These are phyloP conservation scores for Agonopterix alstromeriana DNA, from an alignment of 2,888 invertebrate species.

Conservation along the genomic window DNA sequence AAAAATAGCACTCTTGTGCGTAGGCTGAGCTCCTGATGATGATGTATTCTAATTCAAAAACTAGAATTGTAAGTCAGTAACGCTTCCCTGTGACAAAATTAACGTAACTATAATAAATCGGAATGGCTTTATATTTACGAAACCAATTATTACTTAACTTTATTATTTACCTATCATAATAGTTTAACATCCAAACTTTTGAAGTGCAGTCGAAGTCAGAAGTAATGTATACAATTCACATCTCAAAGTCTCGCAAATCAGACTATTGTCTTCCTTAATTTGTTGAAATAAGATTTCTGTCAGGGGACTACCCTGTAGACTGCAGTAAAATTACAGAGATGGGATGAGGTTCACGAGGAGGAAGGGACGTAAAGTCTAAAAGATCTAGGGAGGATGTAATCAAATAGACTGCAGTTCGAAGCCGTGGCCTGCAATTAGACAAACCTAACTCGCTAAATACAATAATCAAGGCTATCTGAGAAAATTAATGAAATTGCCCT, in stretches of 20 bases:
- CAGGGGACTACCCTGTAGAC: too few relatives aligned
- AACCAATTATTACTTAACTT: background rate
- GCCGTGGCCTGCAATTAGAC: slow-evolving; percentile 30
- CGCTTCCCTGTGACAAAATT: too few relatives aligned
- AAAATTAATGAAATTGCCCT: background rate
- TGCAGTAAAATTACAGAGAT: slow-evolving; percentile 17
- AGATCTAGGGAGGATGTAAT: slow-evolving; percentile 39
- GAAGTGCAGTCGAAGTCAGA: slow-evolving; percentile 23
- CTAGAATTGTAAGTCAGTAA: too few relatives aligned
- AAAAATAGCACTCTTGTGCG: too few relatives aligned
- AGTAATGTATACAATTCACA: slow-evolving; percentile 10
- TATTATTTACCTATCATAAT: background rate
- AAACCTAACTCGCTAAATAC: slow-evolving; percentile 17
- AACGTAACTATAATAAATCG: background rate
- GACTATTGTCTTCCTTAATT: background rate
- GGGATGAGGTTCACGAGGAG: slow-evolving; percentile 3
- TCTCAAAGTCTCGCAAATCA: slow-evolving; percentile 17
- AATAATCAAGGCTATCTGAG: slow-evolving; percentile 9
- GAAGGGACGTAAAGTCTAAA: slow-evolving; percentile 26
- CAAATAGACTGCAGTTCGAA: slow-evolving; percentile 27
- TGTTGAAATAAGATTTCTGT: too few relatives aligned
- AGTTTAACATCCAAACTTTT: slow-evolving; percentile 10
- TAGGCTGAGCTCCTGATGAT: too few relatives aligned
- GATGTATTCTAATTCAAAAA: too few relatives aligned
- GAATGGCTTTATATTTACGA: background rate